Evolutionary conservation across 1,140 invertebrate species (phyloP).

Genomic region (Agrypnia vestita): DNA sequence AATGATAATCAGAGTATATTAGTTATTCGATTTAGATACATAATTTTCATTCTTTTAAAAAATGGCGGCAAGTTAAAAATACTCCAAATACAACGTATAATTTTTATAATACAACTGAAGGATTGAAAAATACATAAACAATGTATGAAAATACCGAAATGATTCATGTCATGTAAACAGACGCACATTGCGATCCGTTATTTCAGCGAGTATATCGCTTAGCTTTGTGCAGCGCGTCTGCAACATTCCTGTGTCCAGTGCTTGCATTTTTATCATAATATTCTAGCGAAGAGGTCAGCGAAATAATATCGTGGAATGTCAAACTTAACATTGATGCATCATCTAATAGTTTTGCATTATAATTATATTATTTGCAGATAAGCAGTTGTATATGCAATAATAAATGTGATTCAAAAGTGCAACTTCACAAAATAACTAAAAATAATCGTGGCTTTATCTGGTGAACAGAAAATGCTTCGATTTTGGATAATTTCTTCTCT

Average conservation of each 20-base stretch:
- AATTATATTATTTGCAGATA: too few relatives aligned
- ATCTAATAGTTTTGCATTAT: not conserved
- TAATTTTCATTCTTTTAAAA: not conserved
- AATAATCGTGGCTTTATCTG: conserved; percentile 2
- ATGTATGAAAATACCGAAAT: not conserved
- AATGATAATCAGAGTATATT: too few relatives aligned
- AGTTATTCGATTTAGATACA: too few relatives aligned
- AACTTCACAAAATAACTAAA: not conserved
- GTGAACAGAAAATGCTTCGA: not conserved
- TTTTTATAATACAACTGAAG: not conserved
- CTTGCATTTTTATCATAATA: conserved; percentile 1
- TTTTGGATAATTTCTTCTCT: not conserved
- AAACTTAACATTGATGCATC: conserved; percentile 6
- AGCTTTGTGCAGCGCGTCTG: not conserved
- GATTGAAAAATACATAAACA: conserved; percentile 2
- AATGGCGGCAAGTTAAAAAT: conserved; percentile 31
- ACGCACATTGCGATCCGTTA: conserved; percentile 7
- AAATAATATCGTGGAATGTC: conserved; percentile 3
- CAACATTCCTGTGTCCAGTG: not conserved
- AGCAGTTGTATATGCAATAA: not conserved
- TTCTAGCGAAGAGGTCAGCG: conserved; percentile 30
- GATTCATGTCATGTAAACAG: conserved; percentile 14
- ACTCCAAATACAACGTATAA: not conserved
- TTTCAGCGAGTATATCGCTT: not conserved
- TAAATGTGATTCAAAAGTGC: conserved; percentile 30